Evolutionary conservation across 2,113 vertebrate genomes (phyloP), one percentile per base, ranked within the genome.

Genomic region (Nematolebias whitei): DNA sequence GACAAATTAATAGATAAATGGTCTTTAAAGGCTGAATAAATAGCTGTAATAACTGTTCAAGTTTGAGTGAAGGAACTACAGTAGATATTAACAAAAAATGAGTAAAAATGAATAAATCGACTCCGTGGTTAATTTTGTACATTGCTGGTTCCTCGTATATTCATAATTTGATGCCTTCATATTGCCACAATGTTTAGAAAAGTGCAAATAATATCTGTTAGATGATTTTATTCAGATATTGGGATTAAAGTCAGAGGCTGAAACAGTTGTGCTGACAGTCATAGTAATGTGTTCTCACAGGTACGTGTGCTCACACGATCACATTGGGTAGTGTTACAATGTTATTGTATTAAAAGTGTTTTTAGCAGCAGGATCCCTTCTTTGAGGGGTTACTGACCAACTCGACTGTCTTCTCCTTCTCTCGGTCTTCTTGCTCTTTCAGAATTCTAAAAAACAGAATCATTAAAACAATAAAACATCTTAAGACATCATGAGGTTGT

Each of bases 361-460:
- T 78, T 85, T 80, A 86, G 74, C 96, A 99, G 88, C 96, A 98
- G 44, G 93, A 85, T 38, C 82, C 94, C 87, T 94, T 96, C 75
- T 93, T 95, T 16, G 84, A 35, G 5, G 53, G 26, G 24, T 70
- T 63, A 43, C 79, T 64, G 11, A 88, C 74, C 59, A 97, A 87
- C 68, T 88, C 88, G 38, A 95, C 58, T 0, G 92, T 95, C 87
- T 96, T 95, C 73, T 95, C 93, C 82, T 94, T 96, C 35, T 90
- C 92, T 70, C 88, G 78, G 82, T 96, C 96, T 85, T 97, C 94
- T 0, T 93, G 94, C 41, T 96, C 93, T 78, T 96, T 96, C 53
- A 99, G 91, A 74, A 93, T 84, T 85, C 96, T 98, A 6, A 24
- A n/a, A 45, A 55, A 68, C 24, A 53, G 12, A 59, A 23, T 4